Conservation (phyloP, 2,888 invertebrate genomes). For the Esperia sulphurella region DNA sequence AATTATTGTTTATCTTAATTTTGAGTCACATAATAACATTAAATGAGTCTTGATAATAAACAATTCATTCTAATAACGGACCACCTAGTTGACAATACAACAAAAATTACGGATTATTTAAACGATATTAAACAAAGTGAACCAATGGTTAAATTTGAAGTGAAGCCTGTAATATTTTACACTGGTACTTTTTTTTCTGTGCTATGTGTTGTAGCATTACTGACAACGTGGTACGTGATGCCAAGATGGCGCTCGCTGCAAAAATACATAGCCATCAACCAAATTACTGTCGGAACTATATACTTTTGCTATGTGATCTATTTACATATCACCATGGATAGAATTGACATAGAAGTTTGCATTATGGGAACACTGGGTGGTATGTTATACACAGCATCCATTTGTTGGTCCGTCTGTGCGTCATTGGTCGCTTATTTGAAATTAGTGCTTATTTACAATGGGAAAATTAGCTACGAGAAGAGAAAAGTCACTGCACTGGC, state of each 20-base stretch:
- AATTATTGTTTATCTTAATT: too few species aligned
- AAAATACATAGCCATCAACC: constrained; percentile 7
- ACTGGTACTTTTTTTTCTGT: neutral
- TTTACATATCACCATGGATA: neutral
- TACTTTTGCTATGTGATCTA: neutral
- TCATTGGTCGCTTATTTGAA: constrained; percentile 15
- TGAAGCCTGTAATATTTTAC: neutral
- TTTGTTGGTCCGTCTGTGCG: constrained; percentile 11
- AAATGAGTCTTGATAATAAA: too few species aligned
- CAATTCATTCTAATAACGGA: too few species aligned
- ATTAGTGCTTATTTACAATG: constrained; percentile 9
- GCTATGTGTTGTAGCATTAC: neutral
- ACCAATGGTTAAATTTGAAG: too few species aligned
- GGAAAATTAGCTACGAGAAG: constrained; percentile 5
- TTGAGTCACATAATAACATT: too few species aligned
- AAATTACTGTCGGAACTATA: neutral
- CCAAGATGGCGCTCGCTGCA: constrained; percentile 7
- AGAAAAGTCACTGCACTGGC: constrained; percentile 8
- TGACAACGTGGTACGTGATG: constrained; percentile 19
- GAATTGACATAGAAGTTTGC: neutral
- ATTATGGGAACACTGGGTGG: neutral
- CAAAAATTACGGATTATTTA: too few species aligned
- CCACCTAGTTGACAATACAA: too few species aligned
- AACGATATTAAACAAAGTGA: too few species aligned
- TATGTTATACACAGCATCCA: constrained; percentile 1